Conservation (phyloP, 2,888 invertebrate species). For the Quadroppia sp. region DNA sequence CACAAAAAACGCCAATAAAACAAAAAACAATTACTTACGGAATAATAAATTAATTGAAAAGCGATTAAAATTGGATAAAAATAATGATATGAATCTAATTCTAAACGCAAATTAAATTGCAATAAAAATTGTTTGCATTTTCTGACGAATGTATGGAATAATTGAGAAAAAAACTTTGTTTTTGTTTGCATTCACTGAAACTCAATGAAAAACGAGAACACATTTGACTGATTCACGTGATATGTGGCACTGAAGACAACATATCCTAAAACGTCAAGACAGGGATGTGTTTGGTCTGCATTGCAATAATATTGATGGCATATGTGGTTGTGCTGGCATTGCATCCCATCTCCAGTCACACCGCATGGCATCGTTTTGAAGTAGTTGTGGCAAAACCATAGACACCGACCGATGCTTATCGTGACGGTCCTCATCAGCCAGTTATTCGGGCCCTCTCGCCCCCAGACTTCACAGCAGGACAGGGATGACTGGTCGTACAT, state of each 20-base stretch:
- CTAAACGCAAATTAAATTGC: not conserved
- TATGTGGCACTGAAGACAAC: constrained; percentile 9
- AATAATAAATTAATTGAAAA: not conserved
- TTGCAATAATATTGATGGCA: not conserved
- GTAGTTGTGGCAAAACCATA: not conserved
- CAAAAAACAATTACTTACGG: constrained; percentile 2
- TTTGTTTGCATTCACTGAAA: not conserved
- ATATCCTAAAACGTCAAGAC: constrained; percentile 18
- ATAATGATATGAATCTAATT: not conserved
- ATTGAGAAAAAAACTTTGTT: not conserved
- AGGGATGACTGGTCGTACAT: constrained; percentile 14
- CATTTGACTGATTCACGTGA: constrained; percentile 2
- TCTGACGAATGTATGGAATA: no score
- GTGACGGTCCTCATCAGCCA: constrained; percentile 29
- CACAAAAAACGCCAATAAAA: no score
- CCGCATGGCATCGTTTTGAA: constrained; percentile 23
- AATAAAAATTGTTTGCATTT: not conserved
- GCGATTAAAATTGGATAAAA: not conserved
- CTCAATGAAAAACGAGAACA: not conserved
- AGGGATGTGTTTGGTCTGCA: not conserved
- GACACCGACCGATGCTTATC: constrained; percentile 28
- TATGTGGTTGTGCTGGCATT: not conserved
- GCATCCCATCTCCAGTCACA: not conserved
- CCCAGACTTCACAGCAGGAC: constrained; percentile 30
- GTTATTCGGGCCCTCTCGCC: constrained; percentile 34